A percentile compares a stretch with the other conserved stretches of the same genome.
phyloP scores from a whole-genome alignment of 2,113 vertebrate species.

The Muntiacus muntjak region DNA sequence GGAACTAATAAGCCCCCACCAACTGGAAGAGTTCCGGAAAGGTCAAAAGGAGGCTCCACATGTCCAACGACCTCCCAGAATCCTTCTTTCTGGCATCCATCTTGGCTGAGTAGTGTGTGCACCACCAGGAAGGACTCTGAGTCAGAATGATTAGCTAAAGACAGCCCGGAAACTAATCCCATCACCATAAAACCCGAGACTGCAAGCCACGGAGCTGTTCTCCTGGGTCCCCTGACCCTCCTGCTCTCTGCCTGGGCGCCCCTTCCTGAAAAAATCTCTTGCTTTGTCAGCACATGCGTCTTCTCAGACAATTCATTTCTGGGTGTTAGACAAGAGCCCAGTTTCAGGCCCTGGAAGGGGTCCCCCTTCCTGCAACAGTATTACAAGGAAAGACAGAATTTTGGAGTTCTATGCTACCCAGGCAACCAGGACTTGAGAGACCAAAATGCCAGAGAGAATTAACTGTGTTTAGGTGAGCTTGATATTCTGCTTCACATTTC shows the following conservation, averaged over 20 bases:
- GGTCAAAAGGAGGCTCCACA: neutral
- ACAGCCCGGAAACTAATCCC: neutral
- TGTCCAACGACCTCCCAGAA: neutral
- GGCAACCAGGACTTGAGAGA: neutral
- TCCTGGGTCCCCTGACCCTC: neutral
- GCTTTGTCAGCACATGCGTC: neutral
- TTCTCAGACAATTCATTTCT: accelerated
- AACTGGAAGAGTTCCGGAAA: neutral
- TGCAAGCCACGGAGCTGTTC: neutral
- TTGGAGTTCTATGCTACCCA: neutral
- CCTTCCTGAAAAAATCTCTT: neutral
- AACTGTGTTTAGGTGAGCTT: neutral
- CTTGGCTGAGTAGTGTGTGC: neutral
- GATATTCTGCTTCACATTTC: neutral
- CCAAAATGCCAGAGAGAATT: neutral
- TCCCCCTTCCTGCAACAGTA: neutral
- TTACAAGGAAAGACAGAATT: neutral
- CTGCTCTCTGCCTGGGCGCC: neutral
- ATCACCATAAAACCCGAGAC: neutral
- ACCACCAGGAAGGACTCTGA: neutral
- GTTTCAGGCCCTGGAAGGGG: neutral
- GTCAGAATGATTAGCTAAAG: neutral
- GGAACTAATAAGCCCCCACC: neutral
- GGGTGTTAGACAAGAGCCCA: neutral
- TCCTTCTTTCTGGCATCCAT: neutral